phyloP scores from a whole-genome alignment of 2,888 invertebrate genomes.

The Nemotelus pantherinus region DNA sequence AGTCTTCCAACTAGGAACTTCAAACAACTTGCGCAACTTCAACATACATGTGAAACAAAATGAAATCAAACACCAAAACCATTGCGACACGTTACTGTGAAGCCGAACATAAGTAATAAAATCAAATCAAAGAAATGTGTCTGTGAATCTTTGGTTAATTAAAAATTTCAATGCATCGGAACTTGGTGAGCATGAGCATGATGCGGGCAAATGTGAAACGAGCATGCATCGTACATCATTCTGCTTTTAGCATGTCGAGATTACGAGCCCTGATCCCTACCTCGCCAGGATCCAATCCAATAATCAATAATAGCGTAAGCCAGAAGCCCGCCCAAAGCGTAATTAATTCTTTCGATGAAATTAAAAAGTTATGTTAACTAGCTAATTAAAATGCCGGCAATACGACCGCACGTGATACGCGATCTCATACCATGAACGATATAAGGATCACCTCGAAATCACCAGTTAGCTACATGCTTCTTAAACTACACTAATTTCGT shows the following conservation, averaged over 20 bases:
- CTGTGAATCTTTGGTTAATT: slow-evolving; percentile 6
- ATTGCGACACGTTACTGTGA: too few species aligned
- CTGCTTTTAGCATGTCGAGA: slow-evolving; percentile 36
- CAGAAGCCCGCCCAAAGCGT: slow-evolving; percentile 45
- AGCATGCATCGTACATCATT: slow-evolving; percentile 27
- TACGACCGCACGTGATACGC: slow-evolving; percentile 38
- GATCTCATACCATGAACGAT: slow-evolving; percentile 12
- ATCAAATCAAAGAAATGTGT: not conserved
- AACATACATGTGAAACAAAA: too few species aligned
- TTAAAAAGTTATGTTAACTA: slow-evolving; percentile 47
- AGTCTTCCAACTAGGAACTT: too few species aligned
- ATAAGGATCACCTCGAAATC: slow-evolving; percentile 9
- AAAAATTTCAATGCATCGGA: slow-evolving; percentile 14
- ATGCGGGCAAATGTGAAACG: not conserved
- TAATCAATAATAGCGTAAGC: slow-evolving; percentile 38
- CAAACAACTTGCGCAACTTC: too few species aligned
- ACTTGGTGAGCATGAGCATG: not conserved
- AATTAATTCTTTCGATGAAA: slow-evolving; percentile 45
- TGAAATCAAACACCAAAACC: too few species aligned
- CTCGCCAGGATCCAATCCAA: not conserved
- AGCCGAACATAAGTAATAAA: not conserved
- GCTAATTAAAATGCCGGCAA: slow-evolving; percentile 46
- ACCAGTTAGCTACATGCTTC: slow-evolving; percentile 31
- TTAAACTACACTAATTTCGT: slow-evolving; percentile 44
- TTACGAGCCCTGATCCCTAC: slow-evolving; percentile 15